Conservation (phyloP, 2,888 invertebrate species). For the Emesis russula region DNA sequence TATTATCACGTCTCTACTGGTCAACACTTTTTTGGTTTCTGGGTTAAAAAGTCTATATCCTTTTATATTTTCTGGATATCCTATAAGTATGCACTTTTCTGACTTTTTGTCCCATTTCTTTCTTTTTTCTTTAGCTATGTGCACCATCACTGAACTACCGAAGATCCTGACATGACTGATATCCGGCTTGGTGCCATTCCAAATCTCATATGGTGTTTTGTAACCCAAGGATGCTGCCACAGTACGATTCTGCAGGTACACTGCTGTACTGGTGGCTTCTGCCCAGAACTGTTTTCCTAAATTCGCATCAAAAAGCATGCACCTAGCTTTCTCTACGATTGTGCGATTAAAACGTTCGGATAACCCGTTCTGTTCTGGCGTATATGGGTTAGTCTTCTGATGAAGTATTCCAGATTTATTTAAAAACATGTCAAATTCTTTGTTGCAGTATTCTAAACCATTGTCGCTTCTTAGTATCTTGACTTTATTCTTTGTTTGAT, state of each 20-base stretch:
- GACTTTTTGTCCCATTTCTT: constrained; percentile 36
- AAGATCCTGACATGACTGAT: constrained; percentile 37
- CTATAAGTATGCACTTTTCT: constrained; percentile 22
- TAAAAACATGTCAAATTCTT: constrained; percentile 47
- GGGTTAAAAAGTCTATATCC: constrained; percentile 33
- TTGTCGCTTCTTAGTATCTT: constrained; percentile 75
- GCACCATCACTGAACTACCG: constrained; percentile 35
- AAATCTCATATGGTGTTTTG: constrained; percentile 74
- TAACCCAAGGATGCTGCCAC: constrained; percentile 48
- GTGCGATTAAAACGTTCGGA: constrained; percentile 61
- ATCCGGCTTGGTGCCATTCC: constrained; percentile 37
- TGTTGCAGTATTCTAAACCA: constrained; percentile 48
- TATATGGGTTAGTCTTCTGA: constrained; percentile 69
- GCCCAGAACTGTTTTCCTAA: constrained; percentile 59
- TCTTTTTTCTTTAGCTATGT: constrained; percentile 34
- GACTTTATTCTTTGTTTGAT: constrained; percentile 85
- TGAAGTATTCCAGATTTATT: constrained; percentile 63
- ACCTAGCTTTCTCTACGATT: constrained; percentile 56
- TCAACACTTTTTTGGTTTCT: constrained; percentile 11
- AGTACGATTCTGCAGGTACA: constrained; percentile 69
- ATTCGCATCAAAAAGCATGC: constrained; percentile 57
- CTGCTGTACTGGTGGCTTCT: constrained; percentile 68
- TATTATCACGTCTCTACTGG: constrained; percentile 20
- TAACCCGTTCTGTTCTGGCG: constrained; percentile 67
- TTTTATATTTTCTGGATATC: constrained; percentile 29